phyloP scores from a whole-genome alignment of 2,113 vertebrate species.

The Tamias sibiricus region DNA sequence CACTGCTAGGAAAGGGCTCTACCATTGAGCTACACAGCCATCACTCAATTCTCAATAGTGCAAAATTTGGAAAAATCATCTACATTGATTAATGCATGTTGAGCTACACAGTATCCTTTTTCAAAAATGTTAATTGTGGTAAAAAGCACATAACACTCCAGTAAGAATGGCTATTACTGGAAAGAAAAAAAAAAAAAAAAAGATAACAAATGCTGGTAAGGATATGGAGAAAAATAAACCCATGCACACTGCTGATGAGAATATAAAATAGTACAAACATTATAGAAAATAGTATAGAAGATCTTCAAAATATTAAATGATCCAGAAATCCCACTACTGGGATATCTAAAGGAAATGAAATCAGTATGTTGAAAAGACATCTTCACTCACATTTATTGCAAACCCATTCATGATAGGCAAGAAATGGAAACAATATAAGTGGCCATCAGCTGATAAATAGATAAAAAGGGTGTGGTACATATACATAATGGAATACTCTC shows the following conservation, averaged over 20 bases:
- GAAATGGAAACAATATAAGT: not conserved
- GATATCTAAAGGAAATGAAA: not conserved
- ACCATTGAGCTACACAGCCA: no score
- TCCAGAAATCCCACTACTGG: not conserved
- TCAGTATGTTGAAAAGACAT: not conserved
- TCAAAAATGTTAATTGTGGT: not conserved
- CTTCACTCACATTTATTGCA: not conserved
- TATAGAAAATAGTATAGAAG: not conserved
- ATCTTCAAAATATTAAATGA: not conserved
- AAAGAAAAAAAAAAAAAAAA: not conserved
- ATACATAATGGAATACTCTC: not conserved
- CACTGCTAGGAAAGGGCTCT: no score
- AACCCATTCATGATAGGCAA: not conserved
- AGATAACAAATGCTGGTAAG: not conserved
- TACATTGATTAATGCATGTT: not conserved
- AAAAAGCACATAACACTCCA: not conserved
- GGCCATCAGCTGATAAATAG: not conserved
- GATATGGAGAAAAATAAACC: not conserved
- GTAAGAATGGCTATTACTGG: not conserved
- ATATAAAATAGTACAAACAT: not conserved
- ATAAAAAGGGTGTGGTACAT: not conserved
- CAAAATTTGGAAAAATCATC: not conserved
- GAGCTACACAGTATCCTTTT: not conserved
- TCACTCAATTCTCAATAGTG: not conserved
- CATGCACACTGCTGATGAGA: not conserved